Percentiles rank a stretch among this genome's conserved stretches.
phyloP scores from a whole-genome alignment of 2,888 invertebrate genomes.

The Megastigmus dorsalis region DNA sequence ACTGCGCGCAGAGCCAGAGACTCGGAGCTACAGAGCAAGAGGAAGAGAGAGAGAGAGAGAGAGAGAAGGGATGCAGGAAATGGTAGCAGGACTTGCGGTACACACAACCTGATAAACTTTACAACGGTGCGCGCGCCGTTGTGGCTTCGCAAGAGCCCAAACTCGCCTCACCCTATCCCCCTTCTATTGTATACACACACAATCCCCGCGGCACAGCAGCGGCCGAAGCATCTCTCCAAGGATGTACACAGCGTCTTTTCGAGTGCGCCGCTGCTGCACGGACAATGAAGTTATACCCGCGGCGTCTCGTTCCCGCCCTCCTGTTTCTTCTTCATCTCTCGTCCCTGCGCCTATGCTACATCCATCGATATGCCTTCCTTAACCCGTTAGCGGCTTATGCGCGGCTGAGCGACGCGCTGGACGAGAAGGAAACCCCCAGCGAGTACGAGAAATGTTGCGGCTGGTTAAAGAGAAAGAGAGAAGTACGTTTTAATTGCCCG shows the following conservation, averaged over 20 bases:
- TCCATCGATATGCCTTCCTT: conserved; percentile 38
- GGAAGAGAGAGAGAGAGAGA: not conserved
- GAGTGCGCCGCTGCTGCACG: conserved; percentile 5
- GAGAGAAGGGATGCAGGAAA: not conserved
- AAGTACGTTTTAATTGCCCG: conserved; percentile 48
- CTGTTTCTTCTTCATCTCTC: not conserved
- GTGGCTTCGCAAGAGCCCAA: conserved; percentile 58
- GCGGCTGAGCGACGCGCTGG: conserved; percentile 16
- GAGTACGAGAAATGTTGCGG: too few relatives aligned
- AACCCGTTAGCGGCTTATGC: conserved; percentile 13
- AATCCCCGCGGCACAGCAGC: too few relatives aligned
- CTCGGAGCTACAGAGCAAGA: not conserved
- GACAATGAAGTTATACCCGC: conserved; percentile 44
- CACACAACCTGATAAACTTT: conserved; percentile 64
- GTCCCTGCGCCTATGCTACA: conserved; percentile 19
- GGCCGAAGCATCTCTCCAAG: too few relatives aligned
- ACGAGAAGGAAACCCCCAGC: too few relatives aligned
- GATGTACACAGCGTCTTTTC: conserved; percentile 22
- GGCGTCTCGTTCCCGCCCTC: not conserved
- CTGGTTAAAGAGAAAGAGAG: too few relatives aligned
- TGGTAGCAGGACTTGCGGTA: conserved; percentile 28
- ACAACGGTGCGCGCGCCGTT: conserved; percentile 60
- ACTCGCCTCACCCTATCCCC: not conserved
- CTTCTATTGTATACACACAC: too few relatives aligned
- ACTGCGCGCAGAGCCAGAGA: too few relatives aligned